Evolutionary conservation across 2,113 vertebrate species (phyloP).

Genomic region (Spea multiplicata): DNA sequence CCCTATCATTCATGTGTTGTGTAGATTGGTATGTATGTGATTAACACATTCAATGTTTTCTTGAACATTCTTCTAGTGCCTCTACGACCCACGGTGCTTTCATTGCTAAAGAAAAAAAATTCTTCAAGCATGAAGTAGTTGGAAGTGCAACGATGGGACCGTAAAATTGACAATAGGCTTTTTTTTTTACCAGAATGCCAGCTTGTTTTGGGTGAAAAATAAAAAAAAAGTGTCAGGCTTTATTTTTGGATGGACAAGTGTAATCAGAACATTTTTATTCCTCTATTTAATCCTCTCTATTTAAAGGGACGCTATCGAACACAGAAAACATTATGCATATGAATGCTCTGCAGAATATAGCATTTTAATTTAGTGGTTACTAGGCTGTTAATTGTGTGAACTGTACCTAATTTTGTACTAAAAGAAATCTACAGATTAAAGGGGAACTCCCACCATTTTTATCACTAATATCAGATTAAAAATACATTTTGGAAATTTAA

Average conservation of each 20-base stretch:
- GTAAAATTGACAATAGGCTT: slow-evolving; percentile 7
- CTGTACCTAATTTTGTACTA: too few relatives aligned
- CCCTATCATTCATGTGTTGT: slow-evolving; percentile 34
- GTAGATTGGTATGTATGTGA: slow-evolving; percentile 44
- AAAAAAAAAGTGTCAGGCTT: slow-evolving; percentile 25
- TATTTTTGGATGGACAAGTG: slow-evolving; percentile 32
- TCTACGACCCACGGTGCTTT: slow-evolving; percentile 27
- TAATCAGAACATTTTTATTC: background rate
- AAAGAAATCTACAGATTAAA: too few relatives aligned
- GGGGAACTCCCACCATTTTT: too few relatives aligned
- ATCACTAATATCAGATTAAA: too few relatives aligned
- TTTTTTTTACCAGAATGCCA: slow-evolving; percentile 6
- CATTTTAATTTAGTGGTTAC: too few relatives aligned
- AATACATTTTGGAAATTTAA: too few relatives aligned
- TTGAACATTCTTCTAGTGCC: slow-evolving; percentile 39
- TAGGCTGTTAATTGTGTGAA: too few relatives aligned
- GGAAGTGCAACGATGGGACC: background rate
- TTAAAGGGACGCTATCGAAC: too few relatives aligned
- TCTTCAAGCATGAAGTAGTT: slow-evolving; percentile 32
- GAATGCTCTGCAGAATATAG: too few relatives aligned
- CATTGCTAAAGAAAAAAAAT: slow-evolving; percentile 30
- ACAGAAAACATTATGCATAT: background rate
- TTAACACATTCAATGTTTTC: slow-evolving; percentile 44
- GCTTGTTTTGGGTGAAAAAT: slow-evolving; percentile 18
- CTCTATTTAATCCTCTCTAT: background rate